Evolutionary conservation across 2,888 invertebrate species (phyloP).

Genomic region (Phengaris arion): DNA sequence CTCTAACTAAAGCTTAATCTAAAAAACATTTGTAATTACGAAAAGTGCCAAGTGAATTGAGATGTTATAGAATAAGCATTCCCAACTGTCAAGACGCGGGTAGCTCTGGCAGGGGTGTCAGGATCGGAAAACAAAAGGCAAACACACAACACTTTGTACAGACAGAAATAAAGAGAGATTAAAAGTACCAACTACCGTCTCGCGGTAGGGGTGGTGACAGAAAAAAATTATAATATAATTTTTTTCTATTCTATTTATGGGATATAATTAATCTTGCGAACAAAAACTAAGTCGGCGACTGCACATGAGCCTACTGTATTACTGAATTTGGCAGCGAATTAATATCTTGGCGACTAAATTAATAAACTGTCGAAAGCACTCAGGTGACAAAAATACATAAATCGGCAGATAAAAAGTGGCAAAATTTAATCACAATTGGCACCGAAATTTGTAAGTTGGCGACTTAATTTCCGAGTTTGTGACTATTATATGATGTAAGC

Average conservation of each 20-base stretch:
- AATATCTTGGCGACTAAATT: too few relatives aligned
- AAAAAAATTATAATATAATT: not conserved
- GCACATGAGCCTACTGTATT: too few relatives aligned
- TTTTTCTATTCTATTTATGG: not conserved
- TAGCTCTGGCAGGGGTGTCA: constrained; percentile 55
- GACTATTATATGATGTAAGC: too few relatives aligned
- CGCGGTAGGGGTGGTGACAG: constrained; percentile 49
- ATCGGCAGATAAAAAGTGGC: too few relatives aligned
- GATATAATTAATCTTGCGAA: too few relatives aligned
- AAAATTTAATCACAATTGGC: too few relatives aligned
- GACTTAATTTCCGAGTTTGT: too few relatives aligned
- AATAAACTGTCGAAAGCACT: too few relatives aligned
- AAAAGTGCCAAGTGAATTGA: constrained; percentile 10
- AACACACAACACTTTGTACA: constrained; percentile 64
- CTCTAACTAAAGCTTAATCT: not conserved
- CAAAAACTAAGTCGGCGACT: too few relatives aligned
- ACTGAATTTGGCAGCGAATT: too few relatives aligned
- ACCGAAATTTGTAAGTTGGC: too few relatives aligned
- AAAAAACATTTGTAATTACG: not conserved
- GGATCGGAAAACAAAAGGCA: constrained; percentile 67
- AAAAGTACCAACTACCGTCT: constrained; percentile 59
- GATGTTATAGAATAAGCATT: constrained; percentile 37
- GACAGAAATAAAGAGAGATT: constrained; percentile 67
- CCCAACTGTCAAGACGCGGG: constrained; percentile 38
- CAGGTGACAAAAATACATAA: too few relatives aligned